Conservation (phyloP, 2,797 vertebrate genomes). For the Cryptoblepharus egeriae region DNA sequence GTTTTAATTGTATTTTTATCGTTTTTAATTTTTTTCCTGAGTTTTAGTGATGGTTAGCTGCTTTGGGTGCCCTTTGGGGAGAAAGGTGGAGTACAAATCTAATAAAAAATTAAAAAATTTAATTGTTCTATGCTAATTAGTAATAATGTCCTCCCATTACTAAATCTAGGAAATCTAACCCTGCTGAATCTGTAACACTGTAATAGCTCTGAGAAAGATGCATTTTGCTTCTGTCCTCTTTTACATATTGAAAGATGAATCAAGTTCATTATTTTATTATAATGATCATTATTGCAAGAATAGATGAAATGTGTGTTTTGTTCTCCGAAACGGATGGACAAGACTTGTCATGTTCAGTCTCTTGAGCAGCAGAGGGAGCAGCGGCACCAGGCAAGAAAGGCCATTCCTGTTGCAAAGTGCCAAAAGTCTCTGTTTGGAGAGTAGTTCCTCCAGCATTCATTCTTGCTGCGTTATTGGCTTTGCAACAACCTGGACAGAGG, state of each 20-base stretch:
- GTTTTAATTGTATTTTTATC: no score
- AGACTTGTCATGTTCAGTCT: not conserved
- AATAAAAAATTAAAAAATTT: no score
- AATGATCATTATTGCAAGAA: constrained; percentile 5
- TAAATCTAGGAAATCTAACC: not conserved
- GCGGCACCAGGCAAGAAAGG: constrained; percentile 24
- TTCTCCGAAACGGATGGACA: not conserved
- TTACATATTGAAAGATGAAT: not conserved
- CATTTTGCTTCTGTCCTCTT: not conserved
- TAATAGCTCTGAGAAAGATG: not conserved
- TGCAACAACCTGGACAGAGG: constrained; percentile 54
- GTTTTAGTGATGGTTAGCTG: no score
- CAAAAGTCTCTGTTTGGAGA: constrained; percentile 27
- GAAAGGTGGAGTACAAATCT: no score
- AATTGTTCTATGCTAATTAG: not conserved
- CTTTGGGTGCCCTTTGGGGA: no score
- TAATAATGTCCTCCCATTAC: not conserved
- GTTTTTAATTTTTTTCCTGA: no score
- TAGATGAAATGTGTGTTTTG: not conserved
- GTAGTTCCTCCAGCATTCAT: constrained; percentile 10
- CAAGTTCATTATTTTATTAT: no score
- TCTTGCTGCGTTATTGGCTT: constrained; percentile 50
- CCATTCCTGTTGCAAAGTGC: constrained; percentile 29
- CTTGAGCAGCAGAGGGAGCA: constrained; percentile 71
- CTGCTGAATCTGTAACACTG: not conserved